Evolutionary conservation across 2,888 invertebrate genomes (phyloP).

Genomic region (Tupiocoris notatus): DNA sequence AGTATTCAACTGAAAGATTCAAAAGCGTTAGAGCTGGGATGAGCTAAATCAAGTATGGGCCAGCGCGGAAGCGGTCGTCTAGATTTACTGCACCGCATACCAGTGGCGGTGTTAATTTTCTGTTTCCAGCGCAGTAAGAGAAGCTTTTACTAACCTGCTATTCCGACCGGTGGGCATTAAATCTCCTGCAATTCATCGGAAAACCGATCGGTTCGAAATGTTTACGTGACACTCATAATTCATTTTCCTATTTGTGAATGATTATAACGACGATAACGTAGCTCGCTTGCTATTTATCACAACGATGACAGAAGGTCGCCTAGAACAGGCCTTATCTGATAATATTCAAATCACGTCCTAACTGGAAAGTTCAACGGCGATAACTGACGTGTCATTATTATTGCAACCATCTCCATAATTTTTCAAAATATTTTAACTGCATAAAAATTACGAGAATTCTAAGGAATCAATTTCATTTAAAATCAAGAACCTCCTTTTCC

Average conservation of each 20-base stretch:
- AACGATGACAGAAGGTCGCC: not conserved
- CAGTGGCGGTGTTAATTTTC: not conserved
- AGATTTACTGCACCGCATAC: not conserved
- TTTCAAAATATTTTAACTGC: no score
- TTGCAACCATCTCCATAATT: no score
- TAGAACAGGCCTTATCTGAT: no score
- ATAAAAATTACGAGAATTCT: no score
- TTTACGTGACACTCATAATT: not conserved
- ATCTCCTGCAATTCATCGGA: not conserved
- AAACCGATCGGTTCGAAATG: not conserved
- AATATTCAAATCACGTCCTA: not conserved
- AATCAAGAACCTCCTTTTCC: no score
- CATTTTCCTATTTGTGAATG: not conserved
- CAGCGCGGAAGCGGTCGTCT: not conserved
- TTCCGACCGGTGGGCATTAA: not conserved
- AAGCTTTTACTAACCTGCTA: not conserved
- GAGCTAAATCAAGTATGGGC: not conserved
- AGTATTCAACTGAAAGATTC: not conserved
- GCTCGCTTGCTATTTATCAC: not conserved
- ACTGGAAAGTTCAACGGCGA: not conserved
- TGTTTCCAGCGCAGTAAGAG: not conserved
- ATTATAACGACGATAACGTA: not conserved
- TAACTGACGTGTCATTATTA: no score
- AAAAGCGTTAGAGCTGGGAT: not conserved
- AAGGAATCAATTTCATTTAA: no score